Evolutionary conservation across 1,140 invertebrate species (phyloP).

Genomic region (Eriosoma lanigerum): DNA sequence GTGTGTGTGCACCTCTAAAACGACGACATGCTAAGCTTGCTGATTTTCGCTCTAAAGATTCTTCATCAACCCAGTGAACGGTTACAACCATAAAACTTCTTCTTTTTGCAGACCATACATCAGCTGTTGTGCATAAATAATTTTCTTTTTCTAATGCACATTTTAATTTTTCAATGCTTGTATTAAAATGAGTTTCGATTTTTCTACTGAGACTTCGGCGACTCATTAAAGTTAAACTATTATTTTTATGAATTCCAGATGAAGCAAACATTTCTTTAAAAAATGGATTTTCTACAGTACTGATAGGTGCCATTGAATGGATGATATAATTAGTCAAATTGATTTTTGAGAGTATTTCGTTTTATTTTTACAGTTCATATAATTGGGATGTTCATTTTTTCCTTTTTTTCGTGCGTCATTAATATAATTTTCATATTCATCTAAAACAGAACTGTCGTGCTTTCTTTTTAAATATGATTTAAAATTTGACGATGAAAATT

Average conservation of each 20-base stretch:
- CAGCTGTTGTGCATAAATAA: constrained; percentile 6
- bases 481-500: constrained; percentile 13
- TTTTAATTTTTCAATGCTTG: too few species aligned
- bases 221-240: too few species aligned
- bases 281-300: background rate
- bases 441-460: background rate
- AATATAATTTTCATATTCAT: background rate
- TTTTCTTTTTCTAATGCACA: constrained; percentile 11
- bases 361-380: too few species aligned
- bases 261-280: background rate
- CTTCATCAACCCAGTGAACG: constrained; percentile 4
- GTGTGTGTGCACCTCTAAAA: constrained; percentile 17
- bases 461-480: constrained; percentile 2
- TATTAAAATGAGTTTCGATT: too few species aligned
- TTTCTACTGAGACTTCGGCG: too few species aligned
- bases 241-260: background rate
- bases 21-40: constrained; percentile 1
- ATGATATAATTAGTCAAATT: too few species aligned
- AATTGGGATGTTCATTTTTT: too few species aligned
- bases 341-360: too few species aligned
- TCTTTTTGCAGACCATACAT: constrained; percentile 12
- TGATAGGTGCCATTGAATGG: too few species aligned
- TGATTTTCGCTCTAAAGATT: background rate
- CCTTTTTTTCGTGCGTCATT: background rate
- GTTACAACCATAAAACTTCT: constrained; percentile 22